Base-by-base conservation (phyloP, 2,888 invertebrate species). In the Hofmannophila pseudospretella region DNA sequence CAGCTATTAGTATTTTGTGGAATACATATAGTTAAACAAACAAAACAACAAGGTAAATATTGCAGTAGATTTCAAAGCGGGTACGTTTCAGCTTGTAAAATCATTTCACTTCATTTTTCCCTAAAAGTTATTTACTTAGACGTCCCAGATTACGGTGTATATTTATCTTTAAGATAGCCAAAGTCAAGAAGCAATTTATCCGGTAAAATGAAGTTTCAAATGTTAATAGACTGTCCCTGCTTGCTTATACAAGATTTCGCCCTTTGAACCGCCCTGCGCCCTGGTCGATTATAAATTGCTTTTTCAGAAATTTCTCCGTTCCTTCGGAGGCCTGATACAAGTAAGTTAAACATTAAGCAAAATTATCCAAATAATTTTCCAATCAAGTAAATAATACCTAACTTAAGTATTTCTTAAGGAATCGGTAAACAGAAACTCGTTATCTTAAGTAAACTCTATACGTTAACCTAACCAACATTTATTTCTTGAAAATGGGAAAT, bases 101-200 rank as follows among this genome's bases (percentile, higher is more conserved):
- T n/a, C 16, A 16, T 16, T 16, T 16, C 16, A 16, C 5, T 16
- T 11, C 32, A 28, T 34, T 16, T 27, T 51, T 35, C 42, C 53
- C 58, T 47, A 48, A 67, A 70, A 62, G 64, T 65, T 77, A 67
- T 82, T 82, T 79, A 66, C 60, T 45, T 47, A 55, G 55, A 49
- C 64, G 60, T 62, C 60, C 58, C 61, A 67, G 72, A 79, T 84
- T 78, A 71, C 60, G 64, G 61, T 54, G 62, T 58, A 51, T 79
- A 67, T 80, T 80, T 84, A 79, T 74, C 65, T 76, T 72, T 56
- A 63, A 68, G 65, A 79, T 75, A 68, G 67, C 65, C 58, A 70
- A 73, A 75, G 75, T 78, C 72, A 74, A 77, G 75, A 75, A 80
- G 81, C 79, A 85, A 82, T 84, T 85, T 81, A 75, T 71, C 62